Conservation (phyloP, 2,797 vertebrate genomes). For the Malurus splendens region DNA sequence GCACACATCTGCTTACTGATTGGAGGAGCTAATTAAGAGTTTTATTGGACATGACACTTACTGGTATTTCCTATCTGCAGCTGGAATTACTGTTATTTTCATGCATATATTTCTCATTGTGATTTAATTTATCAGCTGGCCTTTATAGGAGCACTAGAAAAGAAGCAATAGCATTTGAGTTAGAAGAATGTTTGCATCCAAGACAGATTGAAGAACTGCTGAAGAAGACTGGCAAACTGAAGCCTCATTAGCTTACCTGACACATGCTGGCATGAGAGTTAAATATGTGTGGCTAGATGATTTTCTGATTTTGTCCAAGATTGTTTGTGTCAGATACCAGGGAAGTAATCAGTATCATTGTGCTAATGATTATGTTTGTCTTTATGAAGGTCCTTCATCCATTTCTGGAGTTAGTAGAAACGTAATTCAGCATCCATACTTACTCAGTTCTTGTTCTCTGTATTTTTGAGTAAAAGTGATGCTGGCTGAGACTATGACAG, state of each 20-base stretch:
- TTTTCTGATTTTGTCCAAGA: background rate
- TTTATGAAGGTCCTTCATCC: background rate
- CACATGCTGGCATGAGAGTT: fast-evolving
- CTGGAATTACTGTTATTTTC: background rate
- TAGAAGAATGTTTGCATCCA: background rate
- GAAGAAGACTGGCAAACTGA: background rate
- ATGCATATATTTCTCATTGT: background rate
- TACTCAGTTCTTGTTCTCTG: background rate
- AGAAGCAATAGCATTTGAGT: background rate
- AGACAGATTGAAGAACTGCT: background rate
- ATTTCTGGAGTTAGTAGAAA: background rate
- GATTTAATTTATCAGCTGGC: background rate
- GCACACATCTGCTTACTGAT: background rate
- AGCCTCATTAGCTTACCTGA: background rate
- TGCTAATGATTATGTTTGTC: background rate
- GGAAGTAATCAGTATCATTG: background rate
- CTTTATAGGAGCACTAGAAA: background rate
- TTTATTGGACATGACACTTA: background rate
- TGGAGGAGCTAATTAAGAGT: background rate
- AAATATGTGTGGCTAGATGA: background rate
- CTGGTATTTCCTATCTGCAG: background rate
- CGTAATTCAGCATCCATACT: background rate
- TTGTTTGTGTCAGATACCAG: background rate
- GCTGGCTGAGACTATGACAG: background rate
- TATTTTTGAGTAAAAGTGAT: background rate